Evolutionary conservation across 2,113 vertebrate species (phyloP).

Genomic region (Alethe castanea): DNA sequence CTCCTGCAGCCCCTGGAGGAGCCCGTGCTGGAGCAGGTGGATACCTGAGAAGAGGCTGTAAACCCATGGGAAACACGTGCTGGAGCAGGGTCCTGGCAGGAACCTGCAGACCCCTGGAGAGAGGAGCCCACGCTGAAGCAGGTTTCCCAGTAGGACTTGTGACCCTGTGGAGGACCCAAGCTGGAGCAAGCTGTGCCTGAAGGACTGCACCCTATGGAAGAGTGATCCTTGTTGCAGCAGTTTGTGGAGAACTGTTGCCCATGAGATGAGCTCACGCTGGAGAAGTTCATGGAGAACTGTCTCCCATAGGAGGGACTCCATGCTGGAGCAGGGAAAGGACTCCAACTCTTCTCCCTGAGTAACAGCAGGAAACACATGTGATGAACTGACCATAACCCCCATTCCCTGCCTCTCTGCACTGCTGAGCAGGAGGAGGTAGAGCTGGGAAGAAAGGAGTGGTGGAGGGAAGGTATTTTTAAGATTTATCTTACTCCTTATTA

Average conservation of each 20-base stretch:
- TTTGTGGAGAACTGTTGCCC: background rate
- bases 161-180: background rate
- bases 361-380: background rate
- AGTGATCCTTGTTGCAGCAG: background rate
- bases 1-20: background rate
- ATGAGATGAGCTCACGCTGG: accelerated
- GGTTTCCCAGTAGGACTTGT: background rate
- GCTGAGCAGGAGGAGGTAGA: background rate
- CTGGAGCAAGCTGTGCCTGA: background rate
- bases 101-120: background rate
- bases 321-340: background rate
- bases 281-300: background rate
- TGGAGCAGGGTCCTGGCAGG: background rate
- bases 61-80: background rate
- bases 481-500: background rate
- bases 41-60: background rate
- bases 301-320: background rate
- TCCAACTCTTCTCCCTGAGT: background rate
- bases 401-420: background rate
- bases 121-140: background rate
- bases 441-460: background rate
- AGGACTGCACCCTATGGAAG: background rate
- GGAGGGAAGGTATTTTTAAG: background rate
- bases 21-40: background rate
- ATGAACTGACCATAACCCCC: background rate